Base-by-base conservation (phyloP, 2,888 invertebrate genomes). In the Glyphotaelius pellucidus region DNA sequence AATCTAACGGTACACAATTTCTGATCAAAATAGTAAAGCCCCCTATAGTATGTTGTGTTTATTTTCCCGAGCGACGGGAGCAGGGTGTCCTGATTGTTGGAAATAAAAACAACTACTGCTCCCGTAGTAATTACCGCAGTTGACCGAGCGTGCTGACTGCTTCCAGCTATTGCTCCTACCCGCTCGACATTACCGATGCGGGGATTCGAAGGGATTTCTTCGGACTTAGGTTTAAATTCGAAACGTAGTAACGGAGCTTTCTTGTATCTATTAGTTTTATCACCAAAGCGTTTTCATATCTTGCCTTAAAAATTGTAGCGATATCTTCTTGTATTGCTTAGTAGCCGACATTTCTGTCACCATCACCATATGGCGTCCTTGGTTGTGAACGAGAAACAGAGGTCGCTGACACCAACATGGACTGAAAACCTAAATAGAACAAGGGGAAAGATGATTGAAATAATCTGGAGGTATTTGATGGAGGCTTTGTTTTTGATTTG, bases 111-210 rank as follows among this genome's bases (percentile, higher is more conserved):
- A 83, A 83, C 9, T 25, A 83, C 32, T 35, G 19, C 83, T 31
- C 32, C 31, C 19, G 9, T 83, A 11, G 83, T 83, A 83, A 83
- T 83, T 35, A 83, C 83, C 35, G 15, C 32, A 83, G 35, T 83
- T 83, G 83, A 38, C 83, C 83, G 83, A 83, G 83, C 83, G 83
- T 83, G 83, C 32, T 67, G 25, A 67, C n/a, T 67, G 9, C 67
- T 67, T 67, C 25, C 67, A n/a, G 67, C 25, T 67, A 67, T 67
- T 67, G 25, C 67, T 67, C 67, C 9, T 47, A 4, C 25, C 25
- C 25, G 25, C 67, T n/a, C 67, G n/a, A n/a, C 67, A 25, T 67
- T n/a, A 67, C 67, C 67, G 9, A 67, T 67, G 67, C 25, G 0
- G 25, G 67, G 67, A 67, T 67, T 67, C 25, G 25, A 67, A 25